Evolutionary conservation across 2,888 invertebrate species (phyloP), one percentile per base, ranked within the genome.

Genomic region (Asteroscopus sphinx): DNA sequence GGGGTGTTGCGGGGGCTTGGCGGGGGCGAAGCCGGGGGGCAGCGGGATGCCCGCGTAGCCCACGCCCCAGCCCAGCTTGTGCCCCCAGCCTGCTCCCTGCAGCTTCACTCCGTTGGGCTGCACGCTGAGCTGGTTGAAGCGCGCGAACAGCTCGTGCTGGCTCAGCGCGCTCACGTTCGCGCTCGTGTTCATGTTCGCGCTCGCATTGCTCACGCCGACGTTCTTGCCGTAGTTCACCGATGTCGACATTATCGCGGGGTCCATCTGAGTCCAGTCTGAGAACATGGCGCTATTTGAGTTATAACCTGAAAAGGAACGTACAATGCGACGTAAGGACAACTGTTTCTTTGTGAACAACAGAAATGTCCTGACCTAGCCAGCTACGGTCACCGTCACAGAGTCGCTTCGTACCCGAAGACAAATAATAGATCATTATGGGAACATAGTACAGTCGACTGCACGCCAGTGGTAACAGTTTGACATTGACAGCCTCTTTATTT

Each of bases 241-340:
- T 68, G 96, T 97, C 65, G 96, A 96, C 88, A 98, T 96, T 79
- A 99, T 98, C 73, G 98, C 98, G 59, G 99, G 98, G 95, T 99
- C 99, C 95, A 98, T 96, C 73, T 97, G 96, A 79, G 98, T 97
- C 98, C 98, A 98, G 92, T 98, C 98, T 76, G 96, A 94, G 90
- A 95, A 96, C 81, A 95, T 94, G 36, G 87, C 80, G 79, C 73
- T 86, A 81, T 78, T 86, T 57, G 85, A 75, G 79, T 80, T 89
- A 82, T 77, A 91, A 64, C 89, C 91, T 92, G 87, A 4, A 77
- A 79, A 33, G 49, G 58, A 70, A 70, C 52, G 48, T 52, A 68
- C 42, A 62, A 25, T 36, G 48, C 63, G 48, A 58, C 61, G 56
- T 49, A 47, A 76, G 56, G 46, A 52, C 59, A 63, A 56, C 55